These are phyloP conservation scores for Rhogogaster chlorosoma DNA, from an alignment of 2,888 invertebrate genomes.

Conservation along the genomic window DNA sequence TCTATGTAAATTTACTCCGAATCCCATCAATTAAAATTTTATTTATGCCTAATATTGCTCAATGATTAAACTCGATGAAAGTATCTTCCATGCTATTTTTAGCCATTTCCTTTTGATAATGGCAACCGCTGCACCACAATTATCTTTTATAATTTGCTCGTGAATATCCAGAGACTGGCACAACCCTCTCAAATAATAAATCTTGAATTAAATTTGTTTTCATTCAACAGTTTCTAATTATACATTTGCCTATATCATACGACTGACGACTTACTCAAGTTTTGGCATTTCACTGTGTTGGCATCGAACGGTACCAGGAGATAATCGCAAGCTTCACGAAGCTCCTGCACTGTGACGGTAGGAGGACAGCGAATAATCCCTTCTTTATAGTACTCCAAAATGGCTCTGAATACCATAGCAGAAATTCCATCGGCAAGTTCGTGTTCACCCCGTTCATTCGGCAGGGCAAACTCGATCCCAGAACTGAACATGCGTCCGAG, in stretches of 20 bases:
- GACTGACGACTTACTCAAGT: conserved; percentile 87
- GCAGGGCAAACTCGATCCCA: conserved; percentile 93
- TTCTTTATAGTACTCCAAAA: conserved; percentile 96
- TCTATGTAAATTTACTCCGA: neutral
- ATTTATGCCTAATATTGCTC: neutral
- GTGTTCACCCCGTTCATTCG: conserved; percentile 98
- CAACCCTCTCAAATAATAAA: neutral
- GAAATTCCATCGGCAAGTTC: conserved; percentile 98
- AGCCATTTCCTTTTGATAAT: neutral
- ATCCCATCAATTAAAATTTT: neutral
- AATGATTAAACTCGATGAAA: neutral
- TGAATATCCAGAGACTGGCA: neutral
- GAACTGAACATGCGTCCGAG: conserved; percentile 99
- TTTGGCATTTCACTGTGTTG: conserved; percentile 96
- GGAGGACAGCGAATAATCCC: conserved; percentile 97
- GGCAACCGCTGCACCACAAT: neutral
- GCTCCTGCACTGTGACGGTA: conserved; percentile 96
- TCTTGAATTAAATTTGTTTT: neutral
- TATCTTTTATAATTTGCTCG: neutral
- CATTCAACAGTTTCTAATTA: neutral
- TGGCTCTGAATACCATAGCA: conserved; percentile 95
- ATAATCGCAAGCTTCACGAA: conserved; percentile 99
- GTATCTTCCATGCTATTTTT: neutral
- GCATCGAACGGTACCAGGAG: conserved; percentile 98
- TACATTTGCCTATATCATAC: neutral